Percentiles rank a stretch among this genome's conserved stretches.
These are phyloP conservation scores for Calidris pygmaea DNA, from an alignment of 2,113 vertebrate species.

Conservation along the genomic window DNA sequence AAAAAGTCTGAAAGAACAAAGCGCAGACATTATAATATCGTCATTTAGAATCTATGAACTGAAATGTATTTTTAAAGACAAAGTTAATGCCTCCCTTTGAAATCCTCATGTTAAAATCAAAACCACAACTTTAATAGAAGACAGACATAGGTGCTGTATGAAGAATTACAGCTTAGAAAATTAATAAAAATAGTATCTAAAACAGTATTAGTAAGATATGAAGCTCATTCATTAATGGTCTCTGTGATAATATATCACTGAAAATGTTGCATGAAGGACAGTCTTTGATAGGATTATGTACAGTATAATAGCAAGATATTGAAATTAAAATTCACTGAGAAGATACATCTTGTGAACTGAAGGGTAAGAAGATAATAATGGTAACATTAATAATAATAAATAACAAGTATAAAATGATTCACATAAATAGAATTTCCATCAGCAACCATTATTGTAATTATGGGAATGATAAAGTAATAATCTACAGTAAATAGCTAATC, in stretches of 20 bases:
- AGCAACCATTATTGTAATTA: constrained; percentile 83
- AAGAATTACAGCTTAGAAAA: constrained; percentile 83
- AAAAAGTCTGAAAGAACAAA: constrained; percentile 64
- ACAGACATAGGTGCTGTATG: constrained; percentile 74
- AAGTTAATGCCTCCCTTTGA: constrained; percentile 74
- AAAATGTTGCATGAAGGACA: constrained; percentile 93
- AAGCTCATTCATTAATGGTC: constrained; percentile 89
- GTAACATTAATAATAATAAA: constrained; percentile 88
- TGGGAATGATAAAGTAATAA: constrained; percentile 87
- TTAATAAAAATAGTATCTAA: constrained; percentile 92
- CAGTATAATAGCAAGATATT: constrained; percentile 84
- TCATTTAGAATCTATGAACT: constrained; percentile 68
- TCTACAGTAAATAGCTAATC: constrained; percentile 87
- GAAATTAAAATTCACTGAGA: constrained; percentile 94
- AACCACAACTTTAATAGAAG: constrained; percentile 78
- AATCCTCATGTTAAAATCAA: constrained; percentile 72
- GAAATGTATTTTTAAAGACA: constrained; percentile 74
- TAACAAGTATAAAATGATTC: constrained; percentile 88
- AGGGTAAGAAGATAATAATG: constrained; percentile 85
- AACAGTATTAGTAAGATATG: constrained; percentile 88
- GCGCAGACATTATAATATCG: constrained; percentile 56
- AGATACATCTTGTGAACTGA: constrained; percentile 87
- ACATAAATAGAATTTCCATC: constrained; percentile 87
- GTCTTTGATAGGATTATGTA: constrained; percentile 89
- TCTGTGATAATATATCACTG: constrained; percentile 90